Evolutionary conservation across 2,113 vertebrate species (phyloP).

Genomic region (Tylochromis polylepis): DNA sequence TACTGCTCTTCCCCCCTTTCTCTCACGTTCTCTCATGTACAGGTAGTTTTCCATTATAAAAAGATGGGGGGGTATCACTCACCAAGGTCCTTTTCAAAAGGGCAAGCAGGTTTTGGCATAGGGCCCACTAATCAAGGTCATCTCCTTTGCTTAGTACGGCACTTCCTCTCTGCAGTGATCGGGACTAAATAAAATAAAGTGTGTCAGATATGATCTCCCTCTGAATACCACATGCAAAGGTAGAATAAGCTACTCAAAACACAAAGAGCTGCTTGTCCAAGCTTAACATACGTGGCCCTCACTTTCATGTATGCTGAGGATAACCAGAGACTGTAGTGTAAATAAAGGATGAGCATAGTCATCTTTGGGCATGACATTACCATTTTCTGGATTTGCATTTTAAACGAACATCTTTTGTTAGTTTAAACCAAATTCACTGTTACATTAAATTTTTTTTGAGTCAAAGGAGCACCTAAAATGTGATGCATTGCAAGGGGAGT

Average conservation of each 20-base stretch:
- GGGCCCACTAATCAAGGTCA: conserved; percentile 19
- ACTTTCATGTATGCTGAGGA: neutral
- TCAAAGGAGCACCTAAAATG: neutral
- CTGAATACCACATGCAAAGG: conserved; percentile 15
- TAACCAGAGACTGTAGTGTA: neutral
- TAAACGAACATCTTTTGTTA: neutral
- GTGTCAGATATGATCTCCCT: conserved; percentile 32
- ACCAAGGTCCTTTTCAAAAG: conserved; percentile 23
- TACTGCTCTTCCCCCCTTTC: neutral
- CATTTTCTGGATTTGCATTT: neutral
- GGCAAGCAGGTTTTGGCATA: neutral
- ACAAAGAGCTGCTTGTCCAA: conserved; percentile 1
- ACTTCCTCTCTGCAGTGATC: conserved; percentile 13
- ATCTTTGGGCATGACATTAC: neutral
- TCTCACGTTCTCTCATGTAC: neutral
- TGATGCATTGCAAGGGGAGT: neutral
- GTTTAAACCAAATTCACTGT: too few species aligned
- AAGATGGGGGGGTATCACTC: neutral
- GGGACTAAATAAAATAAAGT: conserved; percentile 31
- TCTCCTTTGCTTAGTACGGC: conserved; percentile 24
- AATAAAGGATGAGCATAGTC: neutral
- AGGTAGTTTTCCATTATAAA: neutral
- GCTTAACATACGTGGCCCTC: neutral
- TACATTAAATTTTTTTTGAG: neutral
- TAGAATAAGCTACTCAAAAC: neutral